Base-by-base conservation (phyloP, 2,888 invertebrate species). In the Prostheceraeus crozeri region DNA sequence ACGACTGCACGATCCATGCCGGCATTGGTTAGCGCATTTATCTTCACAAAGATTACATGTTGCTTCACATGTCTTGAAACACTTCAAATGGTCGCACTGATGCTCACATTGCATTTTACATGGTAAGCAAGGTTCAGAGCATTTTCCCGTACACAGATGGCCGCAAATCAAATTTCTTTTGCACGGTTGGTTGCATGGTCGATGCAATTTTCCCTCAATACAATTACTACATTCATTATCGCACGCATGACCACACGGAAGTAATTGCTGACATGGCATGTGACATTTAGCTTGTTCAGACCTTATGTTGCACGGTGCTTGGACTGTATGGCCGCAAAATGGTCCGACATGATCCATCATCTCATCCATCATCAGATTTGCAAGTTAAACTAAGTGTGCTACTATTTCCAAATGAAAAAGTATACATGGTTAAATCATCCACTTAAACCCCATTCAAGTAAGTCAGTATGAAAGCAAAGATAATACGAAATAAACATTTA, bases 251-350 rank as follows among this genome's bases (percentile, higher is more conserved):
- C 48, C 48, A 21, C 48, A 48, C 6, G 8, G 23, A 11, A 48
- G 27, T 10, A 4, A 4, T 4, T 16, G 10, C 8, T 4, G 3
- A 16, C 48, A 48, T 21, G 48, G 48, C 19, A 28, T 27, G 10
- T 8, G n/a, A 28, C 57, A 57, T n/a, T n/a, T n/a, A n/a, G n/a
- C n/a, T n/a, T n/a, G n/a, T n/a, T n/a, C n/a, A n/a, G n/a, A n/a
- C n/a, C n/a, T n/a, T n/a, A n/a, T n/a, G n/a, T n/a, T n/a, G n/a
- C n/a, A n/a, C n/a, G n/a, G n/a, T n/a, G n/a, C n/a, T n/a, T n/a
- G n/a, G n/a, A n/a, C n/a, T n/a, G 27, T 48, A 61, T 74, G 74
- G 3, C 65, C 64, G 62, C 73, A 74, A 14, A 54, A 54, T 4
- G 71, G 68, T n/a, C n/a, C n/a, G n/a, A n/a, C n/a, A n/a, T n/a